Conservation (phyloP, 2,888 invertebrate genomes). For the Prostheceraeus crozeri region DNA sequence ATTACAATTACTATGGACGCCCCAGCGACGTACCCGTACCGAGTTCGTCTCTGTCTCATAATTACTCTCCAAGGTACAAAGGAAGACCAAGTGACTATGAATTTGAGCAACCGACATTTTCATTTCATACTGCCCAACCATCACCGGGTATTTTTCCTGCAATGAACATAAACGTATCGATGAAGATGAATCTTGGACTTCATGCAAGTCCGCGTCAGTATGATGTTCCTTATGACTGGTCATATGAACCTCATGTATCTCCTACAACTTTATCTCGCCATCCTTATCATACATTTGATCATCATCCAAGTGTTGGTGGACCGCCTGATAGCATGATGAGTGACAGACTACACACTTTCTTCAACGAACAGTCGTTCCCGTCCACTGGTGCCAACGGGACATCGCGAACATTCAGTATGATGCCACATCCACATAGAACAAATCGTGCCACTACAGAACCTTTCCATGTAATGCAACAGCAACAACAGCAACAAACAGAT, state of each 20-base stretch:
- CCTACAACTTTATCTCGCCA: neutral
- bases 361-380: too few relatives aligned
- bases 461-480: constrained; percentile 15
- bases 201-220: constrained; percentile 9
- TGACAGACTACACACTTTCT: too few relatives aligned
- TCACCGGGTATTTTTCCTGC: constrained; percentile 64
- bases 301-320: neutral
- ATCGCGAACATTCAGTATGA: neutral
- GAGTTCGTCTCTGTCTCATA: too few relatives aligned
- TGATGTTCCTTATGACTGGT: constrained; percentile 25
- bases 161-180: constrained; percentile 91
- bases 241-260: constrained; percentile 22
- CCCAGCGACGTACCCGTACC: too few relatives aligned
- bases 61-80: too few relatives aligned
- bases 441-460: neutral
- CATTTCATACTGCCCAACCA: constrained; percentile 7
- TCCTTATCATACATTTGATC: constrained; percentile 16
- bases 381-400: too few relatives aligned
- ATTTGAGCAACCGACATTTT: constrained; percentile 13
- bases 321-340: too few relatives aligned
- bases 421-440: neutral
- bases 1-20: too few relatives aligned
- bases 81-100: neutral
- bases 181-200: constrained; percentile 95
- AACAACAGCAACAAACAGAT: too few relatives aligned